Evolutionary conservation across 2,797 vertebrate species (phyloP).

Genomic region (Onychomys leucogaster): DNA sequence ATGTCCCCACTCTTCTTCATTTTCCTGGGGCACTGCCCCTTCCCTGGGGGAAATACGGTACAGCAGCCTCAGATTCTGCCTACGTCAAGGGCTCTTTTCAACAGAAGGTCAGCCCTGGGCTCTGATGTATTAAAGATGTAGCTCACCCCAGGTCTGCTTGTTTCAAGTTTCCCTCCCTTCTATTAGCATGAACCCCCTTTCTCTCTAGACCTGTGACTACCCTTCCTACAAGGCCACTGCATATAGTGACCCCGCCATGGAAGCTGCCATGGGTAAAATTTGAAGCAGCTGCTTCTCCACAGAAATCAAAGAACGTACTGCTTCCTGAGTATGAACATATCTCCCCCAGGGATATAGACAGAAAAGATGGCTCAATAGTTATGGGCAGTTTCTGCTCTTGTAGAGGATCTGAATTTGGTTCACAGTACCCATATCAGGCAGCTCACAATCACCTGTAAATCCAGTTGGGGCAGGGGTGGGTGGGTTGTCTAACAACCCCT

Average conservation of each 20-base stretch:
- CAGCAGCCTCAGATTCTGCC: background rate
- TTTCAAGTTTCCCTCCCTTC: background rate
- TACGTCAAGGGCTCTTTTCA: background rate
- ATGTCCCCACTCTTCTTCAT: background rate
- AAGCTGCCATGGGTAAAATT: background rate
- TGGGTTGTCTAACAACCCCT: background rate
- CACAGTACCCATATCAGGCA: background rate
- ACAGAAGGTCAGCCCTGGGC: background rate
- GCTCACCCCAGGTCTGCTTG: background rate
- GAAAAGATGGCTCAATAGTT: background rate
- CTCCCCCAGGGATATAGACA: slow-evolving; percentile 27
- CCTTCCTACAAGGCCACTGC: background rate
- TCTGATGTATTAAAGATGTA: background rate
- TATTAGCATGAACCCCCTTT: background rate
- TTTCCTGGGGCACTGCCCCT: background rate
- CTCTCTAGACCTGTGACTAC: background rate
- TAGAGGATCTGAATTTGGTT: background rate
- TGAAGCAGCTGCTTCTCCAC: background rate
- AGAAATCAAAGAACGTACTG: slow-evolving; percentile 47
- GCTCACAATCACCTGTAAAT: background rate
- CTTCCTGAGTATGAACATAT: background rate
- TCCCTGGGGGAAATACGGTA: background rate
- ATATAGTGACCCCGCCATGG: background rate
- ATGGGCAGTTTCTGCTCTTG: background rate
- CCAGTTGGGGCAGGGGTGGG: background rate